Conservation (phyloP, 2,888 invertebrate genomes). For the Schizaphis graminum region DNA sequence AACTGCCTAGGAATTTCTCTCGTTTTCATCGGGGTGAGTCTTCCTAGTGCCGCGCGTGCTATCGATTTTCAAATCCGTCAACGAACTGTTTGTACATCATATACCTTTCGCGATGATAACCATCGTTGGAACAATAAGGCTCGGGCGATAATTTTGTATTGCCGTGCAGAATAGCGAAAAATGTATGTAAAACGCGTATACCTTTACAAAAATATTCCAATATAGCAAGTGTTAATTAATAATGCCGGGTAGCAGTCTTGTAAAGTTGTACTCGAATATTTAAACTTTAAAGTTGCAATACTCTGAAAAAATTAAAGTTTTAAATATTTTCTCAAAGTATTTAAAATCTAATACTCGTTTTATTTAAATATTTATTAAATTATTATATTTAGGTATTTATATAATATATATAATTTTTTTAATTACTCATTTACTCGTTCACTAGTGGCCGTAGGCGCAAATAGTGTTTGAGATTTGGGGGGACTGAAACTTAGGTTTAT, state of each 20-base stretch:
- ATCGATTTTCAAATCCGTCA: conserved; percentile 6
- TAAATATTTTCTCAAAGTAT: no score
- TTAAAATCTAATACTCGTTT: no score
- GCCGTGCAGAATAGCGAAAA: neutral
- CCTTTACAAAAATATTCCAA: neutral
- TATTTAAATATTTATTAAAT: no score
- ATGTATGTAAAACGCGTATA: neutral
- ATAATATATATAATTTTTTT: no score
- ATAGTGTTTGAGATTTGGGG: no score
- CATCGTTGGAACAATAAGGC: neutral
- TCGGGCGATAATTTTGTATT: neutral
- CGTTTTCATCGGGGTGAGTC: neutral
- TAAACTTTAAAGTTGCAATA: neutral
- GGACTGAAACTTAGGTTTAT: no score
- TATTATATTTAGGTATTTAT: no score
- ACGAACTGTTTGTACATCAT: neutral
- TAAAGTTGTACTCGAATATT: neutral
- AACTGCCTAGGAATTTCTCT: neutral
- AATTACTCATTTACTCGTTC: no score
- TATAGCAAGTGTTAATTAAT: neutral
- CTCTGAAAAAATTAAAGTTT: no score
- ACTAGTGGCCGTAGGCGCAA: no score
- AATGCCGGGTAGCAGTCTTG: neutral
- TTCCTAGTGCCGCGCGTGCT: neutral
- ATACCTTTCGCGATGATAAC: neutral